Conservation (phyloP, 1,140 invertebrate species). For the Octopus bimaculoides region DNA sequence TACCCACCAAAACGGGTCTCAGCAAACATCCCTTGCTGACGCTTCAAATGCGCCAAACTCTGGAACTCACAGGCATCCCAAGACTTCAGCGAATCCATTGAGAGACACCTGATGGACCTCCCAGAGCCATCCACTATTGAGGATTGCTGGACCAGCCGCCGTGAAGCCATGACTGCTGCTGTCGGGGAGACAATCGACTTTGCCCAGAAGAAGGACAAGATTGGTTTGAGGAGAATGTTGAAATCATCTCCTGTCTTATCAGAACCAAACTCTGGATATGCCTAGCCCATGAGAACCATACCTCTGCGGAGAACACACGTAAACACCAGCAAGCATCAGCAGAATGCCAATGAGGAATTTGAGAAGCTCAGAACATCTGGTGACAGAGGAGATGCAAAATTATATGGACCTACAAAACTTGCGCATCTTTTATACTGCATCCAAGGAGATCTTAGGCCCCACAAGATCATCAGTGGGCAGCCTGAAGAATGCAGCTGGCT, state of each 20-base stretch:
- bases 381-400: neutral
- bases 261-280: neutral
- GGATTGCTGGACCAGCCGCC: too few species aligned
- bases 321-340: neutral
- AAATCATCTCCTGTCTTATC: neutral
- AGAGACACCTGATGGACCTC: too few species aligned
- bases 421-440: too few species aligned
- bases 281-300: neutral
- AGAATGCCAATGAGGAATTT: neutral
- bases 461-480: neutral
- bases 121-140: too few species aligned
- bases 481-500: neutral
- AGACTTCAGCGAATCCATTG: too few species aligned
- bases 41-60: too few species aligned
- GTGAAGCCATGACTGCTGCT: neutral
- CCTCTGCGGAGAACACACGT: neutral
- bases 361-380: neutral
- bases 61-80: too few species aligned
- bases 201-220: neutral
- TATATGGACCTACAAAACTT: too few species aligned
- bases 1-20: too few species aligned
- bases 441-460: too few species aligned
- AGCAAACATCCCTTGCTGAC: too few species aligned
- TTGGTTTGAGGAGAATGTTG: neutral
- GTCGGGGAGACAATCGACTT: neutral